A percentile compares a stretch with the other conserved stretches of the same genome.
phyloP scores from a whole-genome alignment of 1,140 invertebrate genomes.

The Lamellibrachia luymesi region DNA sequence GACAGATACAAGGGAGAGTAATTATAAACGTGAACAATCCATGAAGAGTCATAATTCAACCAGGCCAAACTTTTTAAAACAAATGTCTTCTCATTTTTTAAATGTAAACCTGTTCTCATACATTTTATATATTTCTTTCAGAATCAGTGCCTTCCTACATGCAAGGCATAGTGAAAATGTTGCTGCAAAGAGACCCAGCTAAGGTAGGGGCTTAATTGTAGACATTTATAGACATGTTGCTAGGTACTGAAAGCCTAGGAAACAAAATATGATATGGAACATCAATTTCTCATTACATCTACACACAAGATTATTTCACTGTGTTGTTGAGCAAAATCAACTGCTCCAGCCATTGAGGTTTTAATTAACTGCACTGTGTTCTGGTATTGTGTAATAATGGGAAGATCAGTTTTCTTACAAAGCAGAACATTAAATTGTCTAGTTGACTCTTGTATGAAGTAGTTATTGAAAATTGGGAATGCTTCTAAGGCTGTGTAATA shows the following conservation, averaged over 20 bases:
- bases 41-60: background rate
- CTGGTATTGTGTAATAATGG: no score
- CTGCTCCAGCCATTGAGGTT: background rate
- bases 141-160: background rate
- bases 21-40: no score
- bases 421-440: background rate
- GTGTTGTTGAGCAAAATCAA: background rate
- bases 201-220: background rate
- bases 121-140: background rate
- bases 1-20: no score
- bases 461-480: background rate
- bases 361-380: background rate
- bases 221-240: background rate
- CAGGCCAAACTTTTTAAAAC: background rate
- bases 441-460: background rate
- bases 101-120: background rate
- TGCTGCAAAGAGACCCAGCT: background rate
- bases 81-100: background rate
- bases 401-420: background rate
- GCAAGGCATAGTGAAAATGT: background rate
- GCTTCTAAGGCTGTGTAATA: background rate
- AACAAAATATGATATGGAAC: background rate
- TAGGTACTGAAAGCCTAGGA: background rate
- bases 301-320: background rate
- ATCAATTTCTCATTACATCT: background rate